Evolutionary conservation across 2,797 vertebrate genomes (phyloP), one percentile per base, ranked within the genome.

Genomic region (Strix occidentalis): DNA sequence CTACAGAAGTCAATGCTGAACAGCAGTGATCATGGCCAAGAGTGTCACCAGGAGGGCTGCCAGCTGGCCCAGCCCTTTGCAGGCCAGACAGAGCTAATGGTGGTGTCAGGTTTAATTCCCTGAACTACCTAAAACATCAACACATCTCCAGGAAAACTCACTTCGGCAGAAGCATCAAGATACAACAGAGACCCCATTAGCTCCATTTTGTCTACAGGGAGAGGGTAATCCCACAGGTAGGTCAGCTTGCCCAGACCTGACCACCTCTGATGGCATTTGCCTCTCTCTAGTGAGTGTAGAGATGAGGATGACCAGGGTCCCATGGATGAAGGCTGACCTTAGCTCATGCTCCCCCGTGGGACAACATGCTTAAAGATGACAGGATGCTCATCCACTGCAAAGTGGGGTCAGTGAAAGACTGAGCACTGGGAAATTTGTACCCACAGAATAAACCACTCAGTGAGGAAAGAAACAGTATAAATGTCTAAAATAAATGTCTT

Each of bases 381-480:
- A 3, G 69, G 83, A 41, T 3, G 12, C 41, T 90, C 60, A 57
- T 31, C 39, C 20, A 37, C 64, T 64, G 74, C 87, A 77, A 63
- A 65, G 35, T 9, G 20, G 43, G 74, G 81, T 95, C 92, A 92
- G 60, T 19, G 57, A 56, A 89, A 92, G 95, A 91, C 82, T 46
- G 57, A 74, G 71, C 45, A 50, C 29, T 28, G 56, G 48, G 63
- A 95, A 89, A 85, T 77, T 61, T 82, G 48, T 58, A 58, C 65
- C 72, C 4, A 37, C 92, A 94, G 74, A 92, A 92, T 76, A 85
- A 96, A 88, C 46, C 58, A 78, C 65, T 33, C 1, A 81, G 82
- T 35, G 81, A 91, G 72, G 79, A 72, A 95, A 87, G 87, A 86
- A 95, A 87, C 68, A 94, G 81, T 76, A 91, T 25, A 96, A 92